Evolutionary conservation across 1,140 invertebrate genomes (phyloP), one percentile per base, ranked within the genome.

Genomic region (Antheraea mylitta): DNA sequence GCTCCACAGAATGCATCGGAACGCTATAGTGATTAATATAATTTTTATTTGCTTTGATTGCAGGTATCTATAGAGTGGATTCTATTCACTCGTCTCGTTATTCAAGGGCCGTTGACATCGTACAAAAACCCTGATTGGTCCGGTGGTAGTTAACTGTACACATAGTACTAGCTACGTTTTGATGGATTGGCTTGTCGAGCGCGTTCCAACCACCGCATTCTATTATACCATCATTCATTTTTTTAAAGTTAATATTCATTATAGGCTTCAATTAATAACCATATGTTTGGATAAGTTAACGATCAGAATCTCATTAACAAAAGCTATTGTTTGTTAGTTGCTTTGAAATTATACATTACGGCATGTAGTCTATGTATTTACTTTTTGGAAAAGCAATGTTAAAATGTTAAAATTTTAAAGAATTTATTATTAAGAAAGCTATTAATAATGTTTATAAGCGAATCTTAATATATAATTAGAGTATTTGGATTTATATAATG

Each of bases 1-100:
- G 77, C 80, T 74, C 61, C 72, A 69, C 74, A 75, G 64, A 72
- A 64, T 74, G 67, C 59, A 77, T 81, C 81, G 75, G 45, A 78
- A 74, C 67, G 71, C 78, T 67, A 71, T 63, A 69, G 71, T 83
- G 81, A 86, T 89, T 87, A 86, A 82, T 85, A 82, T 84, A 78
- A 82, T 80, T 86, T 83, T 83, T 85, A 82, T 85, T 85, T 79
- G 79, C 75, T 81, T 78, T 79, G 81, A 85, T 85, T 86, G 82
- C 77, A 75, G 76, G 69, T 78, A 74, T 79, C 72, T 75, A 67
- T 67, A 42, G 45, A 63, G 70, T 75, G 45, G 74, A 79, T 78
- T 81, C 72, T 79, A 76, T 78, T 69, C 67, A 74, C 70, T 74
- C 62, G 68, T 80, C 74, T 77, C 64, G 76, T 80, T 82, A 76